phyloP scores from a whole-genome alignment of 1,140 invertebrate genomes.

The Cylas formicarius region DNA sequence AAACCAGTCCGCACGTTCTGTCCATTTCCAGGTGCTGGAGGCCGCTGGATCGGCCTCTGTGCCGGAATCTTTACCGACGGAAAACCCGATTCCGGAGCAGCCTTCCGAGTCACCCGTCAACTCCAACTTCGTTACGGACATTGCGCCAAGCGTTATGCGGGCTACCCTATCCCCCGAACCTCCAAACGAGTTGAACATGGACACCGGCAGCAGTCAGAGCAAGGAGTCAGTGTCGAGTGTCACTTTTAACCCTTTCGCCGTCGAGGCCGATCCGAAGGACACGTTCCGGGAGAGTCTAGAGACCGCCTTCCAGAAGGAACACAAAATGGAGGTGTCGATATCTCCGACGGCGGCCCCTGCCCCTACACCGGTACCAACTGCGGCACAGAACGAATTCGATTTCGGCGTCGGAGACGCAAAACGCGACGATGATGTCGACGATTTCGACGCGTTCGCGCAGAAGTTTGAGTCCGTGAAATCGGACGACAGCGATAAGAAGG shows the following conservation, averaged over 20 bases:
- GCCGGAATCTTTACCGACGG: too few species aligned
- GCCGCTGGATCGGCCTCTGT: too few species aligned
- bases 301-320: conserved; percentile 5
- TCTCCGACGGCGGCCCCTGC: conserved; percentile 18
- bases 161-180: conserved; percentile 36
- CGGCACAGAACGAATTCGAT: conserved; percentile 13
- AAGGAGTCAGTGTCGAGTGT: conserved; percentile 40
- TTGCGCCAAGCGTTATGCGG: neutral
- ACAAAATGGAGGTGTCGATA: conserved; percentile 23
- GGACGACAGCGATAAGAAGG: conserved; percentile 48
- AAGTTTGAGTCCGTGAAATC: conserved; percentile 70
- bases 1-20: too few species aligned
- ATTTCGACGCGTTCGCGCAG: conserved; percentile 77
- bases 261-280: conserved; percentile 37
- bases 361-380: conserved; percentile 15
- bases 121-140: too few species aligned
- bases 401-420: neutral
- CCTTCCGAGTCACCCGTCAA: too few species aligned
- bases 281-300: conserved; percentile 3
- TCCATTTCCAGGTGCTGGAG: too few species aligned
- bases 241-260: conserved; percentile 46
- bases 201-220: conserved; percentile 40
- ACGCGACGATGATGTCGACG: conserved; percentile 45
- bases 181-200: conserved; percentile 36
- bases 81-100: too few species aligned